Conservation (phyloP, 2,888 invertebrate species). For the Lampropteryx suffumata region DNA sequence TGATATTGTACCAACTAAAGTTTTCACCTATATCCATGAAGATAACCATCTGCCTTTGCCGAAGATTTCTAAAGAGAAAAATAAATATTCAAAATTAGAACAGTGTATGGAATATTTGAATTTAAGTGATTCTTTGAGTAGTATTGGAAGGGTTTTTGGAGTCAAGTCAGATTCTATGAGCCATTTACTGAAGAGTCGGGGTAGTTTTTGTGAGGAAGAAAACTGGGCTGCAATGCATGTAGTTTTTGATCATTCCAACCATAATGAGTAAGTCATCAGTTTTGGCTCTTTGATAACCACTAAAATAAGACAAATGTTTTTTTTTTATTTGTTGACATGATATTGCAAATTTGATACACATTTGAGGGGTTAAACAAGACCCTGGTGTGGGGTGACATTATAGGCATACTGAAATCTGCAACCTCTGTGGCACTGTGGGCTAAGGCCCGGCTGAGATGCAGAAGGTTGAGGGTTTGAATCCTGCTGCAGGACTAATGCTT, state of each 20-base stretch:
- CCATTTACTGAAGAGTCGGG: conserved; percentile 60
- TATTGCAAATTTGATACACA: too few species aligned
- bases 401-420: too few species aligned
- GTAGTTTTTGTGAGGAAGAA: conserved; percentile 47
- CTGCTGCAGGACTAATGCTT: too few species aligned
- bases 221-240: conserved; percentile 70
- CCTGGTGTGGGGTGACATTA: too few species aligned
- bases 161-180: conserved; percentile 47
- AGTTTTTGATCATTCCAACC: conserved; percentile 66
- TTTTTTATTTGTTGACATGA: too few species aligned
- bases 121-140: conserved; percentile 43
- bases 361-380: too few species aligned
- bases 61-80: conserved; percentile 28
- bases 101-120: conserved; percentile 48
- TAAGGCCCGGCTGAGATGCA: too few species aligned
- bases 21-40: conserved; percentile 83
- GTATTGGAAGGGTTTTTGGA: conserved; percentile 38
- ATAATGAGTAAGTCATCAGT: conserved; percentile 64
- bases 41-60: conserved; percentile 78
- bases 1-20: conserved; percentile 55
- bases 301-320: too few species aligned
- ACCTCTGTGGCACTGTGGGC: too few species aligned
- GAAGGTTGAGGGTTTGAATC: too few species aligned
- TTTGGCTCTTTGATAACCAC: too few species aligned
- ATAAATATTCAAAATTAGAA: conserved; percentile 41